phyloP scores from a whole-genome alignment of 2,113 vertebrate species.

The Penelope pileata region DNA sequence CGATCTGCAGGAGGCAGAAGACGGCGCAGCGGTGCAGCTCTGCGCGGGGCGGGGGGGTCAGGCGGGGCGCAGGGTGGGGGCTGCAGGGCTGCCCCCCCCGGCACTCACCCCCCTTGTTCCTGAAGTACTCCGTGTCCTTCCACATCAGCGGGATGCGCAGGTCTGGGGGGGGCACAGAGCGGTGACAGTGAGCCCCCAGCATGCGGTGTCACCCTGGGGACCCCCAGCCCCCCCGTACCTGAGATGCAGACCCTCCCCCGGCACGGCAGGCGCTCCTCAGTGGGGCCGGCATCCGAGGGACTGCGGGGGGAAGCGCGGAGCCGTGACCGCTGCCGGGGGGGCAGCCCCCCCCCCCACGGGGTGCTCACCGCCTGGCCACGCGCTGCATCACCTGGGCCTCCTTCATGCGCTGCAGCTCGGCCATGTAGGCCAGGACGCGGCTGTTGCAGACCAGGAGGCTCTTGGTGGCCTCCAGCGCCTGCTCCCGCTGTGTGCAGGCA shows the following conservation, averaged over 20 bases:
- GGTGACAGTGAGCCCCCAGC: background rate
- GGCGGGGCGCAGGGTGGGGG: too few relatives aligned
- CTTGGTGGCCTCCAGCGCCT: constrained; percentile 91
- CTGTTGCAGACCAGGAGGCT: constrained; percentile 90
- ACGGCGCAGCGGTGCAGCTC: constrained; percentile 92
- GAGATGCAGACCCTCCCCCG: constrained; percentile 90
- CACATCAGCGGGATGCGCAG: constrained; percentile 96
- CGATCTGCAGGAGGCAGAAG: constrained; percentile 91
- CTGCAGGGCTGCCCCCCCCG: background rate
- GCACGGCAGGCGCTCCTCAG: constrained; percentile 84
- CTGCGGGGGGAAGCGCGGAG: constrained; percentile 54
- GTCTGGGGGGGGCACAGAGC: constrained; percentile 81
- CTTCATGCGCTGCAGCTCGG: constrained; percentile 91
- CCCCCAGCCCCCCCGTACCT: constrained; percentile 59
- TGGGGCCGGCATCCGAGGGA: constrained; percentile 84
- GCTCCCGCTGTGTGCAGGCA: constrained; percentile 89
- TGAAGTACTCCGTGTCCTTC: constrained; percentile 97
- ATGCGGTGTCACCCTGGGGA: too few relatives aligned
- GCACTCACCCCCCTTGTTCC: constrained; percentile 93
- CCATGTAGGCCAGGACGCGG: constrained; percentile 93
- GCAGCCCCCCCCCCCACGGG: background rate
- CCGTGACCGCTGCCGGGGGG: background rate
- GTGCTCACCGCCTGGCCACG: constrained; percentile 79
- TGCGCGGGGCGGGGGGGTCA: constrained; percentile 6
- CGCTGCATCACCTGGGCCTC: constrained; percentile 90